These are phyloP conservation scores for Empidonax traillii DNA, from an alignment of 2,113 vertebrate species.

Conservation along the genomic window DNA sequence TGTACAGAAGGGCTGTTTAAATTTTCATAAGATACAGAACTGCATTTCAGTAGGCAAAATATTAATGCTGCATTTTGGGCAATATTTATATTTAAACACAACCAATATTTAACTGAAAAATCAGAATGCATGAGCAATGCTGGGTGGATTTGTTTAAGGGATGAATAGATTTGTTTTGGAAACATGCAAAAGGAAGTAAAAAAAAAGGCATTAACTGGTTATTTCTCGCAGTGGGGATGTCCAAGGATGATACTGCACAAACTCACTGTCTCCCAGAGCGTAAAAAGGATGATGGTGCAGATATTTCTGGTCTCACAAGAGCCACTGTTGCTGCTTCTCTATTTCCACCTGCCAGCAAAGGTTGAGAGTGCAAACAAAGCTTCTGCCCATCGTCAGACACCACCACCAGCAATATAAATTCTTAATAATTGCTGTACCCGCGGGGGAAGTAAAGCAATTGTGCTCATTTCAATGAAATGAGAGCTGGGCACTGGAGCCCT, in stretches of 20 bases:
- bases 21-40: slow-evolving; percentile 52
- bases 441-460: slow-evolving; percentile 29
- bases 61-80: slow-evolving; percentile 15
- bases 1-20: slow-evolving; percentile 52
- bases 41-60: slow-evolving; percentile 40
- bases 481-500: neutral
- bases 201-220: neutral
- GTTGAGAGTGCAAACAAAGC: slow-evolving; percentile 23
- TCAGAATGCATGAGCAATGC: neutral
- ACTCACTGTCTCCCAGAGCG: neutral
- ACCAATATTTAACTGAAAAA: slow-evolving; percentile 52
- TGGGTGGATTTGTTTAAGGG: slow-evolving; percentile 3
- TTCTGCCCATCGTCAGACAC: slow-evolving; percentile 46
- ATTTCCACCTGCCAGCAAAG: slow-evolving; percentile 23
- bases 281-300: neutral
- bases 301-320: neutral
- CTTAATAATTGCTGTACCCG: slow-evolving; percentile 59
- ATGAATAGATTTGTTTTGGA: slow-evolving; percentile 15
- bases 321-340: neutral
- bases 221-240: neutral
- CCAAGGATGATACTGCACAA: neutral
- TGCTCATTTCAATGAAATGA: slow-evolving; percentile 29
- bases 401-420: slow-evolving; percentile 60
- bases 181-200: neutral
- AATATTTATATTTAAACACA: slow-evolving; percentile 40